Evolutionary conservation across 2,797 vertebrate species (phyloP).

Genomic region (Intellagama lesueurii): DNA sequence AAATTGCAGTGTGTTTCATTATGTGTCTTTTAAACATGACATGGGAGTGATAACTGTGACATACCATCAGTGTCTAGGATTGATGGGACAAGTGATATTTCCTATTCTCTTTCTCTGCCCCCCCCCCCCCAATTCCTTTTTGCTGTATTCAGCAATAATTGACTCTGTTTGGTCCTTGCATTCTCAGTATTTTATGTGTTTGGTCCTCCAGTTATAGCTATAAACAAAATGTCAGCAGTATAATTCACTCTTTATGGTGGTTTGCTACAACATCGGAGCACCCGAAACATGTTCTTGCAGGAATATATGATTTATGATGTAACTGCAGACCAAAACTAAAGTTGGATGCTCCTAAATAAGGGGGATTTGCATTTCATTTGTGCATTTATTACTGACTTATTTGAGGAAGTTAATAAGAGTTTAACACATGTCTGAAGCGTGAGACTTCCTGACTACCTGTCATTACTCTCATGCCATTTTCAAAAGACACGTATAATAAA

Average conservation of each 20-base stretch:
- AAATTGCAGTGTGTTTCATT: conserved; percentile 26
- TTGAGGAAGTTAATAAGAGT: too few species aligned
- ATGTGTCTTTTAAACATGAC: conserved; percentile 3
- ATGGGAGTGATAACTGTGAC: conserved; percentile 31
- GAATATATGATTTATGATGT: conserved; percentile 38
- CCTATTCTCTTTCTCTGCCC: background rate
- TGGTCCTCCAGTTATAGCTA: conserved; percentile 30
- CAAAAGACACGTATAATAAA: too few species aligned
- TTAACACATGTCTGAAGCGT: too few species aligned
- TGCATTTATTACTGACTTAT: background rate
- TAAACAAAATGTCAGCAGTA: conserved; percentile 46
- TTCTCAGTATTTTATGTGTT: conserved; percentile 26
- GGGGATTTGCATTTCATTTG: conserved; percentile 53
- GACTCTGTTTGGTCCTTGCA: background rate
- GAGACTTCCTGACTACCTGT: too few species aligned
- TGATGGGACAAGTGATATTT: conserved; percentile 25
- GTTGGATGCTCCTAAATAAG: conserved; percentile 56
- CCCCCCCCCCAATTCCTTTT: background rate
- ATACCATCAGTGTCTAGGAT: conserved; percentile 7
- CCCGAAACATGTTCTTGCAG: conserved; percentile 40
- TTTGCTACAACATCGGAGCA: conserved; percentile 48
- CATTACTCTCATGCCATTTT: too few species aligned
- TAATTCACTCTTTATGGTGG: conserved; percentile 43
- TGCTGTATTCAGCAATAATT: conserved; percentile 35
- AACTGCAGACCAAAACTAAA: conserved; percentile 45